Evolutionary conservation across 2,113 vertebrate species (phyloP).

Genomic region (Stigmatopora argus): DNA sequence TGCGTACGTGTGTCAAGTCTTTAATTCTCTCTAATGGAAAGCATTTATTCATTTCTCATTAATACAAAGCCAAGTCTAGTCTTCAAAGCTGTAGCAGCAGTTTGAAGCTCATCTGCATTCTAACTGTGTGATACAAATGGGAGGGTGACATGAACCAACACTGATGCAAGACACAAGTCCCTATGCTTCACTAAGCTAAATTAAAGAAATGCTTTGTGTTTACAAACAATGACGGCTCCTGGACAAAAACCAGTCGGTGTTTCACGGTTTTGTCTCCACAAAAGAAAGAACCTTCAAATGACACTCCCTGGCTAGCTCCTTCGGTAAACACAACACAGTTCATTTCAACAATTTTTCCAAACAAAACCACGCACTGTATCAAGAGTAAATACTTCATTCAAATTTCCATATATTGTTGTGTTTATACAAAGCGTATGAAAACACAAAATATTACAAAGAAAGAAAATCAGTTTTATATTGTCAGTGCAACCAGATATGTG

Average conservation of each 20-base stretch:
- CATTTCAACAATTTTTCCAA: not conserved
- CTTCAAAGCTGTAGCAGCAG: constrained; percentile 40
- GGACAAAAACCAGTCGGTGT: constrained; percentile 6
- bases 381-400: not conserved
- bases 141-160: constrained; percentile 48
- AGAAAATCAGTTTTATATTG: too few relatives aligned
- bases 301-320: not conserved
- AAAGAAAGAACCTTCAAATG: constrained; percentile 41
- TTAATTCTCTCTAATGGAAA: constrained; percentile 34
- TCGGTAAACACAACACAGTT: not conserved
- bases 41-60: constrained; percentile 55
- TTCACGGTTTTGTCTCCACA: constrained; percentile 28
- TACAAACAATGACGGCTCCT: constrained; percentile 15
- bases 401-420: not conserved
- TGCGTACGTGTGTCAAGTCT: constrained; percentile 31
- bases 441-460: not conserved
- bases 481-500: too few relatives aligned
- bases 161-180: constrained; percentile 33
- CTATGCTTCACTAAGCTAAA: constrained; percentile 59
- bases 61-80: constrained; percentile 51
- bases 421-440: not conserved
- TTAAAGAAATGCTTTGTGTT: constrained; percentile 49
- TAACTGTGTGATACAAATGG: constrained; percentile 51
- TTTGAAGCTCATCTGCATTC: constrained; percentile 55
- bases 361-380: not conserved